A percentile compares a stretch with the other conserved stretches of the same genome.
Evolutionary conservation across 2,888 invertebrate genomes (phyloP).

Genomic region (Eupeodes luniger): DNA sequence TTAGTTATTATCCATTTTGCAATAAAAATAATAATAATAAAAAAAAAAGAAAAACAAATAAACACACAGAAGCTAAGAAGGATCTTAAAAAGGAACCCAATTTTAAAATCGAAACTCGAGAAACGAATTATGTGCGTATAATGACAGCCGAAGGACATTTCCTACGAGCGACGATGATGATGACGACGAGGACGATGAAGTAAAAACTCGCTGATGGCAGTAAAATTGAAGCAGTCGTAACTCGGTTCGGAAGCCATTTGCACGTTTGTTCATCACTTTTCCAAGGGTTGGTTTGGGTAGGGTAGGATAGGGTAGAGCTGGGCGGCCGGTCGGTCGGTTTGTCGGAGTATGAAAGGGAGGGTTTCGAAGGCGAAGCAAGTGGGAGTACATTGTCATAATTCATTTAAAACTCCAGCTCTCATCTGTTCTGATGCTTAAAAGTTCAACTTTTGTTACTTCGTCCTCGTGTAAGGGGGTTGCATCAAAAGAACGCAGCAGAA

Average conservation of each 20-base stretch:
- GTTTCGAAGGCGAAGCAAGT: too few species aligned
- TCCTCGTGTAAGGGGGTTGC: too few species aligned
- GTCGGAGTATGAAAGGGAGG: too few species aligned
- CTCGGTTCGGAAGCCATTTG: too few species aligned
- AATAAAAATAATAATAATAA: background rate
- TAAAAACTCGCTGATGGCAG: background rate
- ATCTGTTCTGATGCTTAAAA: constrained; percentile 3
- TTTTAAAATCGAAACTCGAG: constrained; percentile 17
- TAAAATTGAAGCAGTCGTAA: too few species aligned
- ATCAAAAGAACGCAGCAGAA: too few species aligned
- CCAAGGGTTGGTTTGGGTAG: too few species aligned
- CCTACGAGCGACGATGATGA: background rate
- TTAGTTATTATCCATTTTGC: constrained; percentile 40
- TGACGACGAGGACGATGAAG: background rate
- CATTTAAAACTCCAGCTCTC: constrained; percentile 13
- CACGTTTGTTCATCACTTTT: too few species aligned
- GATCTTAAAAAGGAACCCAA: background rate
- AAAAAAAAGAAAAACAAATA: background rate
- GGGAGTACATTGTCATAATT: constrained; percentile 10
- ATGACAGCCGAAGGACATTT: constrained; percentile 2
- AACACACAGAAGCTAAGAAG: background rate
- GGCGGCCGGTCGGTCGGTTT: background rate
- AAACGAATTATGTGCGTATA: constrained; percentile 16
- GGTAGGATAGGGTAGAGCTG: too few species aligned
- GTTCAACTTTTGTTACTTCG: background rate